These are phyloP conservation scores for Anser brachyrhynchus DNA, from an alignment of 2,113 vertebrate genomes.

Conservation along the genomic window DNA sequence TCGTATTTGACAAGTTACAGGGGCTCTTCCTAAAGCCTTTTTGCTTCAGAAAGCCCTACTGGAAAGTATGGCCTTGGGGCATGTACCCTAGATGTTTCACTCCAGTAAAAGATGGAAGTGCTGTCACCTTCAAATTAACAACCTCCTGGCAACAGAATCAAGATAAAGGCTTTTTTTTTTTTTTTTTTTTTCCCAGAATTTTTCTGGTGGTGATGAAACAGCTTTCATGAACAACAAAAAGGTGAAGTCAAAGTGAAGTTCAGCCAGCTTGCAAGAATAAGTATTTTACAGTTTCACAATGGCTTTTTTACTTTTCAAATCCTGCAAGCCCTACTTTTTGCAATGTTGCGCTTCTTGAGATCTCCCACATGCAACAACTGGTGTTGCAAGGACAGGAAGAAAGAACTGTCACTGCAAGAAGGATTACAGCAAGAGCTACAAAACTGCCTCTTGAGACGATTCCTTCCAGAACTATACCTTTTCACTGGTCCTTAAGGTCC, in stretches of 20 bases:
- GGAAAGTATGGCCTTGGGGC: not conserved
- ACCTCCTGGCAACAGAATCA: not conserved
- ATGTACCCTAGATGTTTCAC: not conserved
- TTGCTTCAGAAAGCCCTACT: not conserved
- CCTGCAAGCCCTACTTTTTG: not conserved
- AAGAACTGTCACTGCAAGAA: not conserved
- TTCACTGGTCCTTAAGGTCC: rapidly evolving
- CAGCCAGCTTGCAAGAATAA: not conserved
- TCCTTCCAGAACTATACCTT: not conserved
- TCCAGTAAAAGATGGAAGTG: not conserved
- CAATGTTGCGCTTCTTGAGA: not conserved
- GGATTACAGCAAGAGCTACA: not conserved
- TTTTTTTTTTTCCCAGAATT: not conserved
- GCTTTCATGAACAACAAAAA: not conserved
- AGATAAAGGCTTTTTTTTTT: not conserved
- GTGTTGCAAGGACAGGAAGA: not conserved
- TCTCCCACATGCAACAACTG: not conserved
- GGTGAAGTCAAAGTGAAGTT: not conserved
- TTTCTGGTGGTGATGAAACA: not conserved
- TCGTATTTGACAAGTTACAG: not conserved
- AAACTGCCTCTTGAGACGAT: not conserved
- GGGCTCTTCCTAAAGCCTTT: not conserved
- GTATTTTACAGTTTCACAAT: not conserved
- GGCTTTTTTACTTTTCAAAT: not conserved
- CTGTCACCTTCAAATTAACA: not conserved